These are phyloP conservation scores for Muscina levida DNA, from an alignment of 2,888 invertebrate species.

Conservation along the genomic window DNA sequence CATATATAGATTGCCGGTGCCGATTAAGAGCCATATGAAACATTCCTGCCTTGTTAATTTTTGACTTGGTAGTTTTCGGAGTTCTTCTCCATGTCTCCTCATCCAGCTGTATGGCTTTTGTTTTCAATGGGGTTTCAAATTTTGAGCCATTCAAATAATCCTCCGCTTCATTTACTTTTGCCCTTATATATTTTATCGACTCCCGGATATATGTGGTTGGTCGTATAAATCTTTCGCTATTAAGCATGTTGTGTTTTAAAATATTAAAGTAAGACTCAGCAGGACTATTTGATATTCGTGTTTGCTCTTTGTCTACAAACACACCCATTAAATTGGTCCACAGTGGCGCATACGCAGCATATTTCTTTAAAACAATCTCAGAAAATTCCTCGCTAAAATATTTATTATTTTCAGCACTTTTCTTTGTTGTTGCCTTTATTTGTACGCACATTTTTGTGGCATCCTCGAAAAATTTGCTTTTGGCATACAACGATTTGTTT, in stretches of 20 bases:
- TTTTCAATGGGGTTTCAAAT: neutral
- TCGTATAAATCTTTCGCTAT: neutral
- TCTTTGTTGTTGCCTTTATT: neutral
- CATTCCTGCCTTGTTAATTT: neutral
- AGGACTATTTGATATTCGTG: constrained; percentile 19
- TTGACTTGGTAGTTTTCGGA: constrained; percentile 1
- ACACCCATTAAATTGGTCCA: constrained; percentile 25
- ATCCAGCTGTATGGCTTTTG: neutral
- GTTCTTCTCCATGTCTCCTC: constrained; percentile 35
- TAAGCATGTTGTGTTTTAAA: constrained; percentile 17
- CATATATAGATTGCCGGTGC: neutral
- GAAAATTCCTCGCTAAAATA: constrained; percentile 6
- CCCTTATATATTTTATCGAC: constrained; percentile 5
- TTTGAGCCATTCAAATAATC: neutral
- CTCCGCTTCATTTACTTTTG: constrained; percentile 23
- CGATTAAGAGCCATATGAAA: constrained; percentile 9
- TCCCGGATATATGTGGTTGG: neutral
- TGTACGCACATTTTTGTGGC: neutral
- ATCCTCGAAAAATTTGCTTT: neutral
- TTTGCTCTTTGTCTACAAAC: constrained; percentile 6
- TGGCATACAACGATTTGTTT: neutral
- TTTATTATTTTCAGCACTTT: neutral
- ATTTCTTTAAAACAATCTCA: constrained; percentile 10
- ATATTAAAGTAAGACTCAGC: constrained; percentile 21
- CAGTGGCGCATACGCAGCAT: constrained; percentile 5